These are phyloP conservation scores for Torymus auratus DNA, from an alignment of 2,888 invertebrate genomes.

Conservation along the genomic window DNA sequence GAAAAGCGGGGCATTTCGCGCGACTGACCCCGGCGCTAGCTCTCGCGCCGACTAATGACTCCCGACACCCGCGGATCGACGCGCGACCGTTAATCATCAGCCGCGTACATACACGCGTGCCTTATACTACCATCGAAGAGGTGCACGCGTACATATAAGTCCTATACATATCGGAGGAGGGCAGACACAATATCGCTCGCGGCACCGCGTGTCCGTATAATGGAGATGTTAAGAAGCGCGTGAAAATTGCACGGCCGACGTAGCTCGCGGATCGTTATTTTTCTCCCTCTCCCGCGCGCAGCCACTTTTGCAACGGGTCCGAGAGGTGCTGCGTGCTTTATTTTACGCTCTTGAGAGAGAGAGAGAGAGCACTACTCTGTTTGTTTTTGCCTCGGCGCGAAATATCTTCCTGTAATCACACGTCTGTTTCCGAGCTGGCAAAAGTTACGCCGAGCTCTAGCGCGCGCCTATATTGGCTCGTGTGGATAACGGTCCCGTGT, in stretches of 20 bases:
- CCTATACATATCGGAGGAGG: neutral
- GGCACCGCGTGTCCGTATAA: constrained; percentile 12
- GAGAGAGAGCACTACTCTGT: neutral
- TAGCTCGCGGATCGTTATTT: neutral
- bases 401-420: constrained; percentile 25
- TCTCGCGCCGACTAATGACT: constrained; percentile 67
- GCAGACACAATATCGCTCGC: constrained; percentile 15
- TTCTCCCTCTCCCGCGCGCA: neutral
- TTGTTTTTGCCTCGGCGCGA: neutral
- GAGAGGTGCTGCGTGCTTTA: neutral
- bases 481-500: neutral
- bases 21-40: constrained; percentile 10
- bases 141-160: too few relatives aligned
- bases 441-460: neutral
- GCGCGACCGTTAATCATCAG: constrained; percentile 71
- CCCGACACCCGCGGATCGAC: constrained; percentile 66
- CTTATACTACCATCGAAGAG: too few relatives aligned
- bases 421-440: constrained; percentile 22
- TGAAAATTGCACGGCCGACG: constrained; percentile 14
- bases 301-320: too few relatives aligned
- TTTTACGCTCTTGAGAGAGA: neutral
- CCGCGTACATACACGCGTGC: too few relatives aligned
- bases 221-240: constrained; percentile 38
- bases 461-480: too few relatives aligned
- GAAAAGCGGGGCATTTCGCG: neutral